These are phyloP conservation scores for Lepilemur septentrionalis DNA, from an alignment of 2,797 vertebrate species.

Conservation along the genomic window DNA sequence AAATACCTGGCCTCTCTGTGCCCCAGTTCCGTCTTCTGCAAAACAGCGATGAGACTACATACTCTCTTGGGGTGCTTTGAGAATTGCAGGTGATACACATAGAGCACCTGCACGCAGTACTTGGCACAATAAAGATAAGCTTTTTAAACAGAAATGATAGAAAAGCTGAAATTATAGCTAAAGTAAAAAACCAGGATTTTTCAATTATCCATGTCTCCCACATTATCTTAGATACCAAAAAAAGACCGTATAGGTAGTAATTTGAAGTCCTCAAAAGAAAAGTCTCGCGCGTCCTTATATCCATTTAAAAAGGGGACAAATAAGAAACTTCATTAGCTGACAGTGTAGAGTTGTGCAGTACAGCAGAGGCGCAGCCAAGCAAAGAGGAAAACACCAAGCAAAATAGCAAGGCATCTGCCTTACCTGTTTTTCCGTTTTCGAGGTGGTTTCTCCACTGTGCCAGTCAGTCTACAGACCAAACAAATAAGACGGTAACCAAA, in stretches of 20 bases:
- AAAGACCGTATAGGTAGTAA: background rate
- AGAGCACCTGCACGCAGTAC: background rate
- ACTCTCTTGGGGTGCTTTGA: background rate
- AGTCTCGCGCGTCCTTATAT: background rate
- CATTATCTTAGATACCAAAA: background rate
- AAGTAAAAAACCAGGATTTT: background rate
- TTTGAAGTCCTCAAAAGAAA: background rate
- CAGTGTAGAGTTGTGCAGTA: background rate
- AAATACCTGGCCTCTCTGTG: background rate
- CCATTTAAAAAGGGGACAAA: background rate
- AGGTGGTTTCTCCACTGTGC: slow-evolving; percentile 78
- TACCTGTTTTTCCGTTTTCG: slow-evolving; percentile 80
- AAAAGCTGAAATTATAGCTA: slow-evolving; percentile 8
- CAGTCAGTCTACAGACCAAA: slow-evolving; percentile 77
- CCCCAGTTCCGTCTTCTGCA: background rate
- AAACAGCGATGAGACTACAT: background rate
- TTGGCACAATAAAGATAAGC: background rate
- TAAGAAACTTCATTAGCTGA: slow-evolving; percentile 40
- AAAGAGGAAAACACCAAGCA: slow-evolving; percentile 49
- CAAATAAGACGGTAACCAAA: slow-evolving; percentile 53
- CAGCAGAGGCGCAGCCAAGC: slow-evolving; percentile 39
- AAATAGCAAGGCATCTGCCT: slow-evolving; percentile 41
- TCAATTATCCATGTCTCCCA: background rate
- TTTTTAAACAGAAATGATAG: slow-evolving; percentile 1
- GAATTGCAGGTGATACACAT: background rate